Percentiles rank a stretch among this genome's conserved stretches.
phyloP scores from a whole-genome alignment of 2,888 invertebrate genomes.

The Apomyelois bistriatella region DNA sequence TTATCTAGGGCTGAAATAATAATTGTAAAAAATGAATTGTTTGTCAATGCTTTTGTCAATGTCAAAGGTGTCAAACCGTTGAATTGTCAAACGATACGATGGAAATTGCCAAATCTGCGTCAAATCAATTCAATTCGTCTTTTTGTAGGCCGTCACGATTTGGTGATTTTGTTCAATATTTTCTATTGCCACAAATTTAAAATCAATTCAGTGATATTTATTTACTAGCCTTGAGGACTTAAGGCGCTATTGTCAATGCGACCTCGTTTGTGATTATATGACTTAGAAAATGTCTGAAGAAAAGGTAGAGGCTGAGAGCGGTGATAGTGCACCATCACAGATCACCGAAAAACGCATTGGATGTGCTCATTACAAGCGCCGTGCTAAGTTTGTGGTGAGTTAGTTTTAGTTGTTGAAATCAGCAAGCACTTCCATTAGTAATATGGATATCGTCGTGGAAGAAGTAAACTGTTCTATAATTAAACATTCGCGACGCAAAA shows the following conservation, averaged over 20 bases:
- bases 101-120: too few species aligned
- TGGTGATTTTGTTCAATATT: constrained; percentile 6
- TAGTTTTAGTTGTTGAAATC: constrained; percentile 45
- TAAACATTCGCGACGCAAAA: constrained; percentile 50
- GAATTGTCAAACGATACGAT: neutral
- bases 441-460: neutral
- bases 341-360: constrained; percentile 79
- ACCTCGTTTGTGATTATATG: constrained; percentile 15
- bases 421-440: neutral
- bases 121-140: too few species aligned
- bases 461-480: constrained; percentile 49
- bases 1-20: too few species aligned
- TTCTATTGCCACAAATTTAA: constrained; percentile 3
- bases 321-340: constrained; percentile 35
- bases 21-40: too few species aligned
- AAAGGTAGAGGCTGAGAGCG: constrained; percentile 38
- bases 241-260: constrained; percentile 23
- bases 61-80: too few species aligned
- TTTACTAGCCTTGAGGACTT: constrained; percentile 27
- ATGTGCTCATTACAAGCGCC: constrained; percentile 91
- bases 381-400: constrained; percentile 92
- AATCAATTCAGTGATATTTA: constrained; percentile 8
- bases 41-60: too few species aligned
- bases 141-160: constrained; percentile 13
- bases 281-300: constrained; percentile 57